Percentiles rank a stretch among this genome's conserved stretches.
Evolutionary conservation across 2,797 vertebrate genomes (phyloP).

Genomic region (Echiichthys vipera): DNA sequence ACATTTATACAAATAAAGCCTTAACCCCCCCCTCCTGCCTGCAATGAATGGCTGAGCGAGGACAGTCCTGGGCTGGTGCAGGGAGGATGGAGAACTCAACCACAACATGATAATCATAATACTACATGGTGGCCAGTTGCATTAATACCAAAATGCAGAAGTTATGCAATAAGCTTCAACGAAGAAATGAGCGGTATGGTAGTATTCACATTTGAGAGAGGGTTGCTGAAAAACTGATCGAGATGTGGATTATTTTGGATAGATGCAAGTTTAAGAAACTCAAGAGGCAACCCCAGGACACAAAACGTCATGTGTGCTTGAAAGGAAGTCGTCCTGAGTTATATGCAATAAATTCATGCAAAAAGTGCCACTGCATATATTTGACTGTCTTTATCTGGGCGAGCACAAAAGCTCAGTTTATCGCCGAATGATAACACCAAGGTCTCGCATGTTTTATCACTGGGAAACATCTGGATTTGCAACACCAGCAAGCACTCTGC

Average conservation of each 20-base stretch:
- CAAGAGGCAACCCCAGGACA: slow-evolving; percentile 21
- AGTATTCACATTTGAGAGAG: neutral
- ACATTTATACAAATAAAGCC: slow-evolving; percentile 81
- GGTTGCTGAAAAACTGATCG: slow-evolving; percentile 27
- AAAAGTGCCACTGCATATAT: slow-evolving; percentile 28
- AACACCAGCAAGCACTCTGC: slow-evolving; percentile 33
- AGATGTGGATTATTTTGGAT: slow-evolving; percentile 33
- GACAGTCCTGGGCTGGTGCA: slow-evolving; percentile 24
- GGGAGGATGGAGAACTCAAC: slow-evolving; percentile 43
- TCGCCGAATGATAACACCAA: slow-evolving; percentile 53
- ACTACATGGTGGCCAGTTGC: neutral
- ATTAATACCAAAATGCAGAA: slow-evolving; percentile 1
- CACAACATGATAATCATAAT: slow-evolving; percentile 67
- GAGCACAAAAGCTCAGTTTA: slow-evolving; percentile 43
- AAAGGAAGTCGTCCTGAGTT: neutral
- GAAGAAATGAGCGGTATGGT: neutral
- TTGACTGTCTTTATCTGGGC: slow-evolving; percentile 42
- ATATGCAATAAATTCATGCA: slow-evolving; percentile 25
- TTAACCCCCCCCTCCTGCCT: slow-evolving; percentile 11
- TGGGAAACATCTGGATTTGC: slow-evolving; percentile 65
- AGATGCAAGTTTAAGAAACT: slow-evolving; percentile 24
- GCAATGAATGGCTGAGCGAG: slow-evolving; percentile 57
- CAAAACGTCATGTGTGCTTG: neutral
- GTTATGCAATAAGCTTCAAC: slow-evolving; percentile 28
- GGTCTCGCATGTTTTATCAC: slow-evolving; percentile 64